A percentile compares a stretch with the other conserved stretches of the same genome.
Conservation (phyloP, 2,888 invertebrate genomes). For the Saturnia pavonia region DNA sequence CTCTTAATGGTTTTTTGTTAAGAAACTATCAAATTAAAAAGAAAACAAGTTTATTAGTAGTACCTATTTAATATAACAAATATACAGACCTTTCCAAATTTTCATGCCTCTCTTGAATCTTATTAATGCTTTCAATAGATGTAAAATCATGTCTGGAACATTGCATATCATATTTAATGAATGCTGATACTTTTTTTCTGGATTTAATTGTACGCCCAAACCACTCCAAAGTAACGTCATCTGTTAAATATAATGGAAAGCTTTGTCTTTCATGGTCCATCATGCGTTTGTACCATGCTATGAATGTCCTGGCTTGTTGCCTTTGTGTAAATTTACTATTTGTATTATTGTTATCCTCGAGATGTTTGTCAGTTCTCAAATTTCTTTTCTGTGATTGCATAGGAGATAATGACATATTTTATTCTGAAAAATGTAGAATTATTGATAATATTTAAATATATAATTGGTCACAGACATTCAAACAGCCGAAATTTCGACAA, state of each 20-base stretch:
- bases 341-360: slow-evolving; percentile 52
- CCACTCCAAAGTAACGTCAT: slow-evolving; percentile 83
- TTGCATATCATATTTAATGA: slow-evolving; percentile 80
- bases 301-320: slow-evolving; percentile 67
- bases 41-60: neutral
- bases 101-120: slow-evolving; percentile 55
- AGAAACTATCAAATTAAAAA: neutral
- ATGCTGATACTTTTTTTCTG: slow-evolving; percentile 79
- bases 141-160: slow-evolving; percentile 76
- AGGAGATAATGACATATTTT: slow-evolving; percentile 56
- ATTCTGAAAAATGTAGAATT: slow-evolving; percentile 23
- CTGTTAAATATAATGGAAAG: slow-evolving; percentile 71
- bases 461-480: neutral
- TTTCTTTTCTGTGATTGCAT: slow-evolving; percentile 44
- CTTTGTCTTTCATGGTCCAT: slow-evolving; percentile 76
- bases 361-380: slow-evolving; percentile 37
- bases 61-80: slow-evolving; percentile 11
- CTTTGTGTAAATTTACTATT: slow-evolving; percentile 47
- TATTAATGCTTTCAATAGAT: slow-evolving; percentile 67
- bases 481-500: neutral
- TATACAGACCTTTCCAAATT: slow-evolving; percentile 49
- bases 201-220: slow-evolving; percentile 84
- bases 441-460: neutral
- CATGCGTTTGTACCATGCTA: slow-evolving; percentile 73
- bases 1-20: neutral